A percentile compares a stretch with the other conserved stretches of the same genome.
These are phyloP conservation scores for Acanthopagrus latus DNA, from an alignment of 2,797 vertebrate genomes.

Conservation along the genomic window DNA sequence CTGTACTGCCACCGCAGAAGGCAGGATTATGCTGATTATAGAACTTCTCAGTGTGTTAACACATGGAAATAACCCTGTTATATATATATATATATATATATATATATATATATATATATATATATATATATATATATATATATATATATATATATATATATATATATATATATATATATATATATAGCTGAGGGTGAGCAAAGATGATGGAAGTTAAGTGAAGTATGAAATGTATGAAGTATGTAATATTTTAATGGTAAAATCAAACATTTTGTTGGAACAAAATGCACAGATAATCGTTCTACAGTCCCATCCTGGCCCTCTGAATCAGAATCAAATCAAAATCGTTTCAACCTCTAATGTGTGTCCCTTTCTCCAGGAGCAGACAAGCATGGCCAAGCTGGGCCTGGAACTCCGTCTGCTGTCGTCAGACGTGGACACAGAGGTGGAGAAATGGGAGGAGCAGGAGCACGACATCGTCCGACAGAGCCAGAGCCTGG, in stretches of 20 bases:
- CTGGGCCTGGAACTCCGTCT: slow-evolving; percentile 94
- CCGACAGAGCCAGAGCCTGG: slow-evolving; percentile 90
- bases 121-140: slow-evolving; percentile 19
- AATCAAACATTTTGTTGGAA: no score
- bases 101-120: slow-evolving; percentile 11
- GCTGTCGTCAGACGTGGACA: slow-evolving; percentile 92
- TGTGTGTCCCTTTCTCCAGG: slow-evolving; percentile 78
- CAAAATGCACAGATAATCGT: no score
- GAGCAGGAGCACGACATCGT: slow-evolving; percentile 94
- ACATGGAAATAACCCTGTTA: slow-evolving; percentile 36
- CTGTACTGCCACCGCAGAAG: slow-evolving; percentile 24
- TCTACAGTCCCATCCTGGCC: no score
- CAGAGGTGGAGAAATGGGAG: slow-evolving; percentile 95
- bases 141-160: no score
- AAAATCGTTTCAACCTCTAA: no score
- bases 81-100: no score
- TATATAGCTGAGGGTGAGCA: slow-evolving; percentile 6
- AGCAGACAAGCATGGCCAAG: slow-evolving; percentile 94
- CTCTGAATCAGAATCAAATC: no score
- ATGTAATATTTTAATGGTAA: no score
- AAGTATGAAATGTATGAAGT: no score
- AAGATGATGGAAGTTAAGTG: no score
- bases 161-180: no score
- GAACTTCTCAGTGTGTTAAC: slow-evolving; percentile 41
- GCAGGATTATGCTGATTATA: slow-evolving; percentile 59